phyloP scores from a whole-genome alignment of 1,140 invertebrate genomes.

The Phenacoccus solenopsis region DNA sequence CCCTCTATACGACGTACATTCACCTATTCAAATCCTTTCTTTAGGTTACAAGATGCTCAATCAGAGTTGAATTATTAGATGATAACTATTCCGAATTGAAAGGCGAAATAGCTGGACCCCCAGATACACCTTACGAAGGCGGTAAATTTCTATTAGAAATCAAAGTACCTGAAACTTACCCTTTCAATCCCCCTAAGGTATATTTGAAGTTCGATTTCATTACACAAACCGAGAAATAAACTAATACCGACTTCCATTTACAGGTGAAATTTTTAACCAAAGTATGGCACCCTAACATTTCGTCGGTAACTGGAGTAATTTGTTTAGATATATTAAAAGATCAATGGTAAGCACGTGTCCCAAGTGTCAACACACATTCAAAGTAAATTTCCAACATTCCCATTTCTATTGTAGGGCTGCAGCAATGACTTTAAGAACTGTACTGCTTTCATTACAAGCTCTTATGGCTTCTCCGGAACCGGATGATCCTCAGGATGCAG shows the following conservation, averaged over 20 bases:
- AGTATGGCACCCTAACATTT: constrained; percentile 99
- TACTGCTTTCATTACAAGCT: constrained; percentile 84
- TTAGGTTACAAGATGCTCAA: constrained; percentile 80
- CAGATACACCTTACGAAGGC: constrained; percentile 94
- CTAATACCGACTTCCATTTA: constrained; percentile 19
- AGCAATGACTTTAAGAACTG: constrained; percentile 93
- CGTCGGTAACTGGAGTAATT: constrained; percentile 95
- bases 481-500: constrained; percentile 91
- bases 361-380: too few relatives aligned
- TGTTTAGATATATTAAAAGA: constrained; percentile 99
- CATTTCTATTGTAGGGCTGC: constrained; percentile 61
- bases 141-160: constrained; percentile 90
- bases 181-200: constrained; percentile 97
- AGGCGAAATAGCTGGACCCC: constrained; percentile 83
- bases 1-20: not conserved
- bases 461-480: constrained; percentile 86
- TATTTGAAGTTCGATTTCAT: constrained; percentile 26
- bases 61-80: constrained; percentile 82
- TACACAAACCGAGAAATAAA: not conserved
- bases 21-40: constrained; percentile 21
- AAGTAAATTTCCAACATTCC: not conserved
- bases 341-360: constrained; percentile 59
- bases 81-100: constrained; percentile 82
- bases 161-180: constrained; percentile 97
- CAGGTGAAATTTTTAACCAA: constrained; percentile 87